phyloP scores from a whole-genome alignment of 2,888 invertebrate genomes.

The Sclerodermus sp. region DNA sequence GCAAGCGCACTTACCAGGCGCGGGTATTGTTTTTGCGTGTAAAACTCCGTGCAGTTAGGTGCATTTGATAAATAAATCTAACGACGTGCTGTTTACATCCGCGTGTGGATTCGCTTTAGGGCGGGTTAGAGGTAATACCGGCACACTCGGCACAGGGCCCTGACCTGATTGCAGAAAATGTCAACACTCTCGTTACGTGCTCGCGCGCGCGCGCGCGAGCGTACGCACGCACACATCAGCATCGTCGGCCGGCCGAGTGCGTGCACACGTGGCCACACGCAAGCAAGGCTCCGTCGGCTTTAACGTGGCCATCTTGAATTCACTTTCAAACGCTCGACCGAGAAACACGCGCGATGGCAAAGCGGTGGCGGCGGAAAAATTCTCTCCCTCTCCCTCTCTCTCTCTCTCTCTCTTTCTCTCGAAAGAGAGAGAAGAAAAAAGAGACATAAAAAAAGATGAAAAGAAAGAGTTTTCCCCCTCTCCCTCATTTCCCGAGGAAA shows the following conservation, averaged over 20 bases:
- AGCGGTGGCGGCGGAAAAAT: too few species aligned
- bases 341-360: background rate
- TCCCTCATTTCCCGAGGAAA: too few species aligned
- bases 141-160: slow-evolving; percentile 21
- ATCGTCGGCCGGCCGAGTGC: too few species aligned
- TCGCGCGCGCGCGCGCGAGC: slow-evolving; percentile 21
- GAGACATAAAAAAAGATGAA: too few species aligned
- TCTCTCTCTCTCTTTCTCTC: slow-evolving; percentile 8
- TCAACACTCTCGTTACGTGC: too few species aligned
- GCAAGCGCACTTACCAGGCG: too few species aligned
- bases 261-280: background rate
- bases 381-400: slow-evolving; percentile 2
- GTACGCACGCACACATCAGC: slow-evolving; percentile 3
- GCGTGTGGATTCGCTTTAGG: slow-evolving; percentile 37
- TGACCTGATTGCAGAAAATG: too few species aligned
- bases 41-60: too few species aligned
- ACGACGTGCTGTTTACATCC: slow-evolving; percentile 20
- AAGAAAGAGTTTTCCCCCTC: too few species aligned
- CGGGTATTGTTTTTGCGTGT: too few species aligned
- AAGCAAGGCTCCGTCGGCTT: slow-evolving; percentile 19
- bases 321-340: slow-evolving; percentile 40
- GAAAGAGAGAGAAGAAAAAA: too few species aligned
- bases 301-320: slow-evolving; percentile 46
- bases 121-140: slow-evolving; percentile 47
- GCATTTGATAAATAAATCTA: too few species aligned